These are phyloP conservation scores for Brenthis hecate DNA, from an alignment of 2,888 invertebrate genomes.

Conservation along the genomic window DNA sequence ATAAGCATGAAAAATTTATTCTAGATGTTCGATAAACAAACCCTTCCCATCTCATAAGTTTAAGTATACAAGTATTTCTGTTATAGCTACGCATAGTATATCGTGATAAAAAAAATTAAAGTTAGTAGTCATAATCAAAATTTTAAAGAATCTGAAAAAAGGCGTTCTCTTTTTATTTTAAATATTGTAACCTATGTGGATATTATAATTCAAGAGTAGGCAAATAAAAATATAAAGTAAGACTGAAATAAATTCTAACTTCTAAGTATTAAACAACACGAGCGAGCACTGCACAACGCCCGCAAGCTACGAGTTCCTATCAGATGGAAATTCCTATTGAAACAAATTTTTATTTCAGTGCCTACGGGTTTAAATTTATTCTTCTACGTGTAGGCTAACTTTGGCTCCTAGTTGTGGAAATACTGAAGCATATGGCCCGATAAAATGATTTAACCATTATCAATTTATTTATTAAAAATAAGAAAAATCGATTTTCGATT, in stretches of 20 bases:
- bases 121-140: too few relatives aligned
- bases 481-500: too few relatives aligned
- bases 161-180: neutral
- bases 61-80: too few relatives aligned
- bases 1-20: too few relatives aligned
- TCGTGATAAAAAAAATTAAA: too few relatives aligned
- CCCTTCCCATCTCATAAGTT: too few relatives aligned
- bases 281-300: slow-evolving; percentile 29
- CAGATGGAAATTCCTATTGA: slow-evolving; percentile 36
- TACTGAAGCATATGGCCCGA: neutral
- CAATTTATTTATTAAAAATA: too few relatives aligned
- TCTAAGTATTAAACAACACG: slow-evolving; percentile 23
- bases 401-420: neutral
- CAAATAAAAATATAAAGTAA: slow-evolving; percentile 14
- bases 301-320: slow-evolving; percentile 34
- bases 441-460: too few relatives aligned
- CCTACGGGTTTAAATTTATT: slow-evolving; percentile 27
- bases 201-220: neutral
- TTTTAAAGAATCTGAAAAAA: too few relatives aligned
- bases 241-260: slow-evolving; percentile 31
- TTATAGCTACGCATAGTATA: too few relatives aligned
- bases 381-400: slow-evolving; percentile 6
- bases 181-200: neutral
- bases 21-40: too few relatives aligned
- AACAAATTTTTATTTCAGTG: slow-evolving; percentile 33